phyloP scores from a whole-genome alignment of 2,113 vertebrate species.

The Epinephelus moara region DNA sequence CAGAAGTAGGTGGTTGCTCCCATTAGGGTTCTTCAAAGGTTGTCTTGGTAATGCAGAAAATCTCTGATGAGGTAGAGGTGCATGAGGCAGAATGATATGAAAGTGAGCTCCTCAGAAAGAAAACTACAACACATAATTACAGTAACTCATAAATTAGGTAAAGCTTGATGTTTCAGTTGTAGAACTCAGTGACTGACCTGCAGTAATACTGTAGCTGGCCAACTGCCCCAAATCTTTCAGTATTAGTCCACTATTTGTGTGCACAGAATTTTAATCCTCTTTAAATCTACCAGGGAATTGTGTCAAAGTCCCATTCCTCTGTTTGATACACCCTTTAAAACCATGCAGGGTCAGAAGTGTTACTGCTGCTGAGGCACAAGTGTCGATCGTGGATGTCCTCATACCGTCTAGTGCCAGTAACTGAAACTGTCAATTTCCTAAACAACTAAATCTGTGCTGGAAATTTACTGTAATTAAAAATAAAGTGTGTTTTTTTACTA shows the following conservation, averaged over 20 bases:
- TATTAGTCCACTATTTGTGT: constrained; percentile 18
- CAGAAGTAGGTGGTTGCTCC: neutral
- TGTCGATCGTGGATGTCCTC: neutral
- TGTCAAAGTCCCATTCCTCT: constrained; percentile 1
- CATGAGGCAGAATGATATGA: neutral
- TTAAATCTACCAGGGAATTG: constrained; percentile 36
- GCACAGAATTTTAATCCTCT: constrained; percentile 45
- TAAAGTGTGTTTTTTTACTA: too few species aligned
- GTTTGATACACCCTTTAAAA: constrained; percentile 9
- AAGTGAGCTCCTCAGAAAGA: neutral
- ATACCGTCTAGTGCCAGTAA: neutral
- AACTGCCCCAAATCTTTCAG: constrained; percentile 40
- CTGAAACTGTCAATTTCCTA: neutral
- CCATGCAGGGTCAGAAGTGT: neutral
- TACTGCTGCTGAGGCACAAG: neutral
- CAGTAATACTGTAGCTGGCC: constrained; percentile 5
- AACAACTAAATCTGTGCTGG: neutral
- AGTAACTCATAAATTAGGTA: neutral
- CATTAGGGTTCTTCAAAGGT: neutral
- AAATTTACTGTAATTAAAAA: too few species aligned
- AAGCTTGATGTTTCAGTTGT: neutral
- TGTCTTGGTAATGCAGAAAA: neutral
- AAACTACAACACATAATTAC: neutral
- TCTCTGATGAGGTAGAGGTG: neutral
- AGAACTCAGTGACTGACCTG: neutral